Conservation (phyloP, 2,113 vertebrate species). For the Coryphaenoides rupestris region DNA sequence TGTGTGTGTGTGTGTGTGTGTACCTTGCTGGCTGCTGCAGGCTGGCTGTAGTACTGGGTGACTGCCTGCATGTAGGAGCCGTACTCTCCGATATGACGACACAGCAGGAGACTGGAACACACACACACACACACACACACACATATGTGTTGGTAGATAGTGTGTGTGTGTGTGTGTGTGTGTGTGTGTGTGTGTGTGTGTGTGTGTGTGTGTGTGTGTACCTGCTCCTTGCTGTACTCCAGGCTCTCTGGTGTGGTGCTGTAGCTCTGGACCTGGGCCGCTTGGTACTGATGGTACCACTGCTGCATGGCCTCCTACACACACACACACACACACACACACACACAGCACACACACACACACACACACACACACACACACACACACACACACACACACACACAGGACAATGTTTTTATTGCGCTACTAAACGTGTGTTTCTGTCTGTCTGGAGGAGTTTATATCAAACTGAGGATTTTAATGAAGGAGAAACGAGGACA, state of each 20-base stretch:
- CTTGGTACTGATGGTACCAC: constrained; percentile 80
- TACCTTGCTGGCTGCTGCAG: constrained; percentile 76
- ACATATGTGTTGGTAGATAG: background rate
- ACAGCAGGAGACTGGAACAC: constrained; percentile 62
- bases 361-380: constrained; percentile 12
- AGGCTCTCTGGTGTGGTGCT: constrained; percentile 59
- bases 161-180: background rate
- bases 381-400: constrained; percentile 14
- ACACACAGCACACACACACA: constrained; percentile 1
- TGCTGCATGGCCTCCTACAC: constrained; percentile 77
- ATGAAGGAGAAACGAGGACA: constrained; percentile 2
- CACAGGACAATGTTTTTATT: too few relatives aligned
- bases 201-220: constrained; percentile 31
- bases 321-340: constrained; percentile 22
- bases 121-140: background rate
- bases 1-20: constrained; percentile 11
- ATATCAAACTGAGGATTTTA: too few relatives aligned
- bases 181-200: background rate
- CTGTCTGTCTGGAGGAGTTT: too few relatives aligned
- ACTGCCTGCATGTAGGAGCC: constrained; percentile 76
- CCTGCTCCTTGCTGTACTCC: constrained; percentile 76
- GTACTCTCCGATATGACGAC: constrained; percentile 69
- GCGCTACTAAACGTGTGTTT: too few relatives aligned
- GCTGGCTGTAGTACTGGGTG: constrained; percentile 75
- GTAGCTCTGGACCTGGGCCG: constrained; percentile 72